phyloP scores from a whole-genome alignment of 2,113 vertebrate species.

The Jacana jacana region DNA sequence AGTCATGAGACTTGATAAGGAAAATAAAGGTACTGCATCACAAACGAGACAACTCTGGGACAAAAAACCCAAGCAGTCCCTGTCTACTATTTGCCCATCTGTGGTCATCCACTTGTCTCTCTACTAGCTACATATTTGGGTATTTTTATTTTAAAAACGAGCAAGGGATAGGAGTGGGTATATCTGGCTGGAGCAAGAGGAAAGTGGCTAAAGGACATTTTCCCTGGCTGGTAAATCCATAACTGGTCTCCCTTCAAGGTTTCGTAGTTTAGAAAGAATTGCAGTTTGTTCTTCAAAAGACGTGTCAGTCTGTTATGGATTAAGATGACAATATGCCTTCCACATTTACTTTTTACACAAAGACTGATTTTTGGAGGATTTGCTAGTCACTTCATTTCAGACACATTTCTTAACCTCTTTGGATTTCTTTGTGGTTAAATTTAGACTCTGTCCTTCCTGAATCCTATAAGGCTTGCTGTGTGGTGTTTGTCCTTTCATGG shows the following conservation, averaged over 20 bases:
- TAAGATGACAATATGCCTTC: constrained; percentile 38
- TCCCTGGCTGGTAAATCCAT: not conserved
- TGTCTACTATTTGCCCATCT: not conserved
- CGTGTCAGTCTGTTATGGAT: constrained; percentile 2
- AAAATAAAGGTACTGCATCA: not conserved
- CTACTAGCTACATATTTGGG: not conserved
- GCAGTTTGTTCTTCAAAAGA: constrained; percentile 29
- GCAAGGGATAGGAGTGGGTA: not conserved
- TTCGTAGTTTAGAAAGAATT: constrained; percentile 9
- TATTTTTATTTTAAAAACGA: not conserved
- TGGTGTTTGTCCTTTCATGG: not conserved
- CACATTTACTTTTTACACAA: not conserved
- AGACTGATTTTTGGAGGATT: constrained; percentile 30
- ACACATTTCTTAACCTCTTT: constrained; percentile 11
- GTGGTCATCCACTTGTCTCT: not conserved
- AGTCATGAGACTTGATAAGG: not conserved
- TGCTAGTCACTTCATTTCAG: constrained; percentile 20
- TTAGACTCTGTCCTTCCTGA: not conserved
- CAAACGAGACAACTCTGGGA: not conserved
- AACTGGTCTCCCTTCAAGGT: not conserved
- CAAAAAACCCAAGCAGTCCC: not conserved
- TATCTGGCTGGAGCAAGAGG: not conserved
- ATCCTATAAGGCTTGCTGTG: not conserved
- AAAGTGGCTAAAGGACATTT: not conserved
- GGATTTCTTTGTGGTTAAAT: constrained; percentile 8